Conservation (phyloP, 1,140 invertebrate species). For the Thaumatotibia leucotreta region DNA sequence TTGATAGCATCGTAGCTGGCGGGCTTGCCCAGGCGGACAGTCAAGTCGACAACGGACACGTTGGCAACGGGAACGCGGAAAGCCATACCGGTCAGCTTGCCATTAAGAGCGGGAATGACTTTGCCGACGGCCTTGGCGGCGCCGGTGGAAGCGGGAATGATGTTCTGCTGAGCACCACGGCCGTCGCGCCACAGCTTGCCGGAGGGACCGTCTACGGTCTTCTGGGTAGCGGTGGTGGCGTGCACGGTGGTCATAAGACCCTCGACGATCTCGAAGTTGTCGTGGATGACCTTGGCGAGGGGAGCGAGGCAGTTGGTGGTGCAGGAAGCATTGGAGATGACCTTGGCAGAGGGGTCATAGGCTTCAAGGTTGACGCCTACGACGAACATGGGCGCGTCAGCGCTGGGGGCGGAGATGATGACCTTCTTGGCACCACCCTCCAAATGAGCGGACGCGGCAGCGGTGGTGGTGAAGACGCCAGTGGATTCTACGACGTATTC, state of each 20-base stretch:
- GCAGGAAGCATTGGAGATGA: conserved; percentile 98
- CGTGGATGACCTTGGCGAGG: conserved; percentile 96
- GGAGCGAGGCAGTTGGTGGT: conserved; percentile 99
- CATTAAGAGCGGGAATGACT: conserved; percentile 96
- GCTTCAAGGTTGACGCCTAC: conserved; percentile 95
- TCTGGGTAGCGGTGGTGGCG: conserved; percentile 98
- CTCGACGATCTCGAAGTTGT: conserved; percentile 97
- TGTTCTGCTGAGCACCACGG: conserved; percentile 96
- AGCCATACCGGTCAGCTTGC: conserved; percentile 98
- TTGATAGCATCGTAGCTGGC: conserved; percentile 95
- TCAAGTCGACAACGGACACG: conserved; percentile 99
- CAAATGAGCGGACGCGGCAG: conserved; percentile 90
- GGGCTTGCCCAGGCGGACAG: conserved; percentile 83
- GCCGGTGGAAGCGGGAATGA: conserved; percentile 98
- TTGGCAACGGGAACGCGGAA: conserved; percentile 98
- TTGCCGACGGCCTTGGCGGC: conserved; percentile 99
- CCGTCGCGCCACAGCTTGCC: conserved; percentile 98
- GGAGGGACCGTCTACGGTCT: conserved; percentile 97
- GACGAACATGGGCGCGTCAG: conserved; percentile 99
- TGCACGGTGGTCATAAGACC: conserved; percentile 99
- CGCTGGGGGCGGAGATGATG: conserved; percentile 97
- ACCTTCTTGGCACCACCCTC: conserved; percentile 97
- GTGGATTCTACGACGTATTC: conserved; percentile 98
- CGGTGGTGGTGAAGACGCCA: conserved; percentile 96
- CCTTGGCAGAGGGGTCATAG: conserved; percentile 88